Percentiles rank a stretch among this genome's conserved stretches.
Evolutionary conservation across 2,113 vertebrate genomes (phyloP).

Genomic region (Callithrix jacchus): DNA sequence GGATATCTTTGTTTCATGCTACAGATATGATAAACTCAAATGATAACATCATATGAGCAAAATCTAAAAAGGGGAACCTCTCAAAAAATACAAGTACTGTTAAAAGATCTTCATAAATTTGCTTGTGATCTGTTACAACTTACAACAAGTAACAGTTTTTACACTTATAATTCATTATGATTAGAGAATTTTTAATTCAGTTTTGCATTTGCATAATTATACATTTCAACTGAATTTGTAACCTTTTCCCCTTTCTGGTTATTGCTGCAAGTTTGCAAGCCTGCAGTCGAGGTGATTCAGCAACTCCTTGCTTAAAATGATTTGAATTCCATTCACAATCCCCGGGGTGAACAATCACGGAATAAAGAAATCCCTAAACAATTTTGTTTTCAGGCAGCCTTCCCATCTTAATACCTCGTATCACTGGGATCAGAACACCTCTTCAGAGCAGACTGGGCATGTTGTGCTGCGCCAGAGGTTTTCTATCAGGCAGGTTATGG

Average conservation of each 20-base stretch:
- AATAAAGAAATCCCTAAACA: conserved; percentile 65
- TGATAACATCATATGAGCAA: not conserved
- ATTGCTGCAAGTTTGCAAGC: not conserved
- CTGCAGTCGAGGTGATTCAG: conserved; percentile 27
- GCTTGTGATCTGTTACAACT: conserved; percentile 47
- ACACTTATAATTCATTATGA: conserved; percentile 73
- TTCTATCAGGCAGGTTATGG: conserved; percentile 6
- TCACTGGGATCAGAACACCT: not conserved
- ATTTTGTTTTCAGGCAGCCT: conserved; percentile 58
- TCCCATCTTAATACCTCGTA: conserved; percentile 31
- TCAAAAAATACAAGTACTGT: not conserved
- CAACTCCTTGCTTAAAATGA: conserved; percentile 46
- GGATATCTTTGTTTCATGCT: conserved; percentile 9
- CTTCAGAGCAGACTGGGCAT: not conserved
- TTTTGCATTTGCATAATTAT: conserved; percentile 70
- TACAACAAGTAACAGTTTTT: conserved; percentile 52
- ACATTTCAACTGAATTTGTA: conserved; percentile 64
- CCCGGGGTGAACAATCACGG: conserved; percentile 33
- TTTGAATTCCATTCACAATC: conserved; percentile 59
- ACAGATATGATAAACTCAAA: conserved; percentile 21
- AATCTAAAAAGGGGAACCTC: not conserved
- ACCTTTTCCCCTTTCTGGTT: conserved; percentile 22
- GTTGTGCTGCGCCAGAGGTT: not conserved
- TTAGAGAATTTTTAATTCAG: conserved; percentile 58
- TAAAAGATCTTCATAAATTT: conserved; percentile 12